Percentiles rank a stretch among this genome's conserved stretches.
Conservation (phyloP, 2,888 invertebrate genomes). For the Chymomyza caudatula region DNA sequence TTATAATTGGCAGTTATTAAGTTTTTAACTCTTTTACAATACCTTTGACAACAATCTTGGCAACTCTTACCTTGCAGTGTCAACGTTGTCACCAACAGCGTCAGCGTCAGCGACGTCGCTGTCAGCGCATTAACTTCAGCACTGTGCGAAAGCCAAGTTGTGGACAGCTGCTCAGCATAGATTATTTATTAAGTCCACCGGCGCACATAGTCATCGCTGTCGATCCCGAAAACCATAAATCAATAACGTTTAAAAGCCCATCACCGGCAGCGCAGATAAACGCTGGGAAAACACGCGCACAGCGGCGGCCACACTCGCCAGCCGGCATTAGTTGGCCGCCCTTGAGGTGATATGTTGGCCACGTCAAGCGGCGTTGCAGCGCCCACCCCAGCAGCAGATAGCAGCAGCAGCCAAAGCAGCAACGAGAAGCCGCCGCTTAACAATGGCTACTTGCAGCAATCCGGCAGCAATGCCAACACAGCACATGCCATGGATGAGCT, state of each 20-base stretch:
- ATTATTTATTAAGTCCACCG: conserved; percentile 1
- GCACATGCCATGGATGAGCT: conserved; percentile 47
- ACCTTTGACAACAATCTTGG: no score
- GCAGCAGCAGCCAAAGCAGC: conserved; percentile 23
- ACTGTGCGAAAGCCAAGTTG: not conserved
- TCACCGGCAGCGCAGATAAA: conserved; percentile 5
- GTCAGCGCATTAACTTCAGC: not conserved
- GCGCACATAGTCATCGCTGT: conserved; percentile 7
- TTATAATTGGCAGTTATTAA: not conserved
- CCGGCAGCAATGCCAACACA: conserved; percentile 7
- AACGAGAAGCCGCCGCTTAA: conserved; percentile 66
- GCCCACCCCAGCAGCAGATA: conserved; percentile 38
- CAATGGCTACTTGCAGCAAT: conserved; percentile 75
- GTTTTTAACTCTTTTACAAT: no score
- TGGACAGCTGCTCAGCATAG: conserved; percentile 5
- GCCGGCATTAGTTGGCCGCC: conserved; percentile 2
- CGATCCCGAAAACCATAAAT: conserved; percentile 19
- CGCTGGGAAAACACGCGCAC: conserved; percentile 10
- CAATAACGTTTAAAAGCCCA: conserved; percentile 17
- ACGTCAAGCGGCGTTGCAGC: conserved; percentile 38
- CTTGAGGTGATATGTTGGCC: conserved; percentile 44
- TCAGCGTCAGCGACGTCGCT: not conserved
- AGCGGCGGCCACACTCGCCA: conserved; percentile 9
- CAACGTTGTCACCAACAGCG: not conserved
- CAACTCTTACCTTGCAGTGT: not conserved